These are phyloP conservation scores for Tuberolachnus salignus DNA, from an alignment of 2,888 invertebrate genomes.

Conservation along the genomic window DNA sequence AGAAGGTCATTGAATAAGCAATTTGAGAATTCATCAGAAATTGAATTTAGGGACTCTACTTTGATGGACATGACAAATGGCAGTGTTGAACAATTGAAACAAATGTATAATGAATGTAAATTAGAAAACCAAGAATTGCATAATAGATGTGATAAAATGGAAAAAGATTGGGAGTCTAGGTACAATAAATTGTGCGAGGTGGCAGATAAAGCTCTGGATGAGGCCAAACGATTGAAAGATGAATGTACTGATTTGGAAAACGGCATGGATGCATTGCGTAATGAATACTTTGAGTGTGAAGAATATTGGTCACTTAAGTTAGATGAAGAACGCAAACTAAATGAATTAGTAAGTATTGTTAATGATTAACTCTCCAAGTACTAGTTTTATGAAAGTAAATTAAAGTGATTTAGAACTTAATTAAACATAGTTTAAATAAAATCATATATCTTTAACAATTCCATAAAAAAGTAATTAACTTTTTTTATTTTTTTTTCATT, in stretches of 20 bases:
- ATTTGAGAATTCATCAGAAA: conserved; percentile 31
- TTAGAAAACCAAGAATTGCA: conserved; percentile 19
- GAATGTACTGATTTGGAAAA: conserved; percentile 72
- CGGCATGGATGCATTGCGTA: conserved; percentile 75
- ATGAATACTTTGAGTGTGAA: conserved; percentile 83
- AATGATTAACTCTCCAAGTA: neutral
- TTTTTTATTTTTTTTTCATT: neutral
- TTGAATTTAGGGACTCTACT: conserved; percentile 19
- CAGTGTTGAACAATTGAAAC: conserved; percentile 38
- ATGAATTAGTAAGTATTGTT: conserved; percentile 64
- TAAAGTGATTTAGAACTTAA: neutral
- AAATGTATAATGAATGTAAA: conserved; percentile 41
- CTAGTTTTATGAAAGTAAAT: neutral
- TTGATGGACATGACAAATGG: conserved; percentile 14
- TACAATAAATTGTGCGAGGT: conserved; percentile 31
- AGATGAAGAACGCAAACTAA: conserved; percentile 76
- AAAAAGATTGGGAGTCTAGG: conserved; percentile 36
- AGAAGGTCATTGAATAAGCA: conserved; percentile 45
- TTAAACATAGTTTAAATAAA: neutral
- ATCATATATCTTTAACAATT: neutral
- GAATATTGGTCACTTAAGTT: conserved; percentile 85
- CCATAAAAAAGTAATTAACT: neutral
- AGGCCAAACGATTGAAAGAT: conserved; percentile 56
- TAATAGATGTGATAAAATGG: conserved; percentile 10
- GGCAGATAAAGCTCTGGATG: conserved; percentile 50